A percentile compares a stretch with the other conserved stretches of the same genome.
Evolutionary conservation across 2,888 invertebrate species (phyloP).

Genomic region (Oxycera nigricornis): DNA sequence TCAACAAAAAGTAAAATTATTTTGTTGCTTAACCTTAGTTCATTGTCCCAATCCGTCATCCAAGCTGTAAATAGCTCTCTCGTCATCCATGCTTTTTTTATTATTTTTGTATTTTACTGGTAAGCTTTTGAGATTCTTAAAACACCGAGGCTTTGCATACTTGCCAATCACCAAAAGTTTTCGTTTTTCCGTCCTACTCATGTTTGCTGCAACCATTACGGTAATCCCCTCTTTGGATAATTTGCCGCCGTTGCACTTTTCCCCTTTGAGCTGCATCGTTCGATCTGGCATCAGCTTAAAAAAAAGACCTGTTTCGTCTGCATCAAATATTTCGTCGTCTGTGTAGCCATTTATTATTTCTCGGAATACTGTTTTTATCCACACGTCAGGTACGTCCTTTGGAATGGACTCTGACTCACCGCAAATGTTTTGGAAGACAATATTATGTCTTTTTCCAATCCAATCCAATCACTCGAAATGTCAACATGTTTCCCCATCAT

Average conservation of each 20-base stretch:
- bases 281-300: conserved; percentile 50
- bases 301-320: conserved; percentile 52
- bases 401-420: neutral
- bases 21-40: neutral
- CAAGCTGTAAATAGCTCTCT: no score
- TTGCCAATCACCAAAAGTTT: conserved; percentile 56
- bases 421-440: neutral
- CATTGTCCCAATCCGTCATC: neutral
- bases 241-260: conserved; percentile 54
- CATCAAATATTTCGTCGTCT: conserved; percentile 51
- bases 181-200: conserved; percentile 52
- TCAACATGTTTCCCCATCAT: neutral
- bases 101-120: neutral
- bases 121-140: conserved; percentile 44
- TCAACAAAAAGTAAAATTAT: neutral
- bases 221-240: conserved; percentile 54
- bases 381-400: neutral
- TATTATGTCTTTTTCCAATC: neutral
- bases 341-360: neutral
- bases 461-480: neutral
- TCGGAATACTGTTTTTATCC: neutral
- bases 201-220: conserved; percentile 53
- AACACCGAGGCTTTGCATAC: conserved; percentile 53
- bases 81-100: neutral
- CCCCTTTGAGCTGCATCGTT: conserved; percentile 51